Conservation (phyloP, 2,113 vertebrate species). For the Sminthopsis crassicaudata region DNA sequence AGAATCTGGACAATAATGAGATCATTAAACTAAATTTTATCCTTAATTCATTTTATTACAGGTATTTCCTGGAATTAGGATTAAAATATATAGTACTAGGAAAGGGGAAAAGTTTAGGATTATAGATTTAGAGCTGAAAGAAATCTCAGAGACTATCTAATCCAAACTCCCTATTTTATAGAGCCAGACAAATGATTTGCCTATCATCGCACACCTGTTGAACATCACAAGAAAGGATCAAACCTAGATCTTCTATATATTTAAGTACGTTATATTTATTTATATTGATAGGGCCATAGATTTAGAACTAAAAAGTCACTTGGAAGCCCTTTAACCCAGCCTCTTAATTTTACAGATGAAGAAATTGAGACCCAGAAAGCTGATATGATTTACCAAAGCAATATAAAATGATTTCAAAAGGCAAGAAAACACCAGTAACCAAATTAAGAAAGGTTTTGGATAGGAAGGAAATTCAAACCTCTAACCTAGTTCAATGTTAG, state of each 20-base stretch:
- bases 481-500: not conserved
- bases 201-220: not conserved
- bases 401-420: not conserved
- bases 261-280: not conserved
- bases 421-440: not conserved
- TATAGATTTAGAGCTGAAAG: not conserved
- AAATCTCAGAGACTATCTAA: not conserved
- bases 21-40: not conserved
- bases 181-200: not conserved
- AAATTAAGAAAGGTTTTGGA: not conserved
- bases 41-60: not conserved
- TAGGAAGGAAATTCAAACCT: not conserved
- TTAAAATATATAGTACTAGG: not conserved
- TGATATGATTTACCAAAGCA: not conserved
- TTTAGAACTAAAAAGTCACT: not conserved
- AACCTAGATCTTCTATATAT: not conserved
- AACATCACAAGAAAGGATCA: not conserved
- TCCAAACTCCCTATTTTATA: not conserved
- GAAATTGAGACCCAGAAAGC: not conserved
- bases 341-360: not conserved
- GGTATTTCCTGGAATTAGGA: not conserved
- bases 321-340: not conserved
- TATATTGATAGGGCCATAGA: not conserved
- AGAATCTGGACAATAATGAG: not conserved
- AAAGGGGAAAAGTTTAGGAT: not conserved